Evolutionary conservation across 2,113 vertebrate genomes (phyloP), one percentile per base, ranked within the genome.

Genomic region (Campylomormyrus numenius): DNA sequence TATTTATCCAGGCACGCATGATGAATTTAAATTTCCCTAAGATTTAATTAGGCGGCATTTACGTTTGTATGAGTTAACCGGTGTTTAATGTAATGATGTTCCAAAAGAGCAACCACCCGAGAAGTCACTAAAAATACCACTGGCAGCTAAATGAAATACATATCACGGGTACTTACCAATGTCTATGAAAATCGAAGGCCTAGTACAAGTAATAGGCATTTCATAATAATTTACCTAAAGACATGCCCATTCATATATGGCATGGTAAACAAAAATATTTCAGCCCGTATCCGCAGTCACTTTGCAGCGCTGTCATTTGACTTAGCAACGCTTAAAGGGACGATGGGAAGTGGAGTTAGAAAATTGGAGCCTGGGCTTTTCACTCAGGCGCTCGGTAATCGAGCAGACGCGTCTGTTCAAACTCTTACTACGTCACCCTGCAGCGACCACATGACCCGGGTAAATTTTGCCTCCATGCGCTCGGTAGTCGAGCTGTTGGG

Each of bases 171-270:
- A 88, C 94, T 94, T 90, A 95, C 94, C 94, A 9, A 94, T 93
- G 46, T 95, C 95, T 56, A 94, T 93, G 2, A 94, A 93, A 70
- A 93, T 91, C n/a, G 95, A 93, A 0, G 94, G 89, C 35, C 94
- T 94, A 0, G 92, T 94, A 0, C 93, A 91, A 1, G 93, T 93
- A 42, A 94, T 56, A 70, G 93, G 95, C 95, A 95, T 91, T 93
- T 48, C 11, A 80, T 39, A 80, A 42, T 39, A 1, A 80, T 80
- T 42, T 80, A 42, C 74, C 31, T 80, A 42, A 80, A 42, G 74
- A 42, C 15, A 80, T 80, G 0, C 6, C 31, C 31, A 42, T 80
- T 17, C 11, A 80, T 19, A 42, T 19, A 42, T n/a, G 3, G 74
- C 74, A 80, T 80, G 35, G 35, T 80, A 80, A 42, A 80, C 74